Evolutionary conservation across 2,113 vertebrate species (phyloP), one percentile per base, ranked within the genome.

Genomic region (Potamarius usumacintae): DNA sequence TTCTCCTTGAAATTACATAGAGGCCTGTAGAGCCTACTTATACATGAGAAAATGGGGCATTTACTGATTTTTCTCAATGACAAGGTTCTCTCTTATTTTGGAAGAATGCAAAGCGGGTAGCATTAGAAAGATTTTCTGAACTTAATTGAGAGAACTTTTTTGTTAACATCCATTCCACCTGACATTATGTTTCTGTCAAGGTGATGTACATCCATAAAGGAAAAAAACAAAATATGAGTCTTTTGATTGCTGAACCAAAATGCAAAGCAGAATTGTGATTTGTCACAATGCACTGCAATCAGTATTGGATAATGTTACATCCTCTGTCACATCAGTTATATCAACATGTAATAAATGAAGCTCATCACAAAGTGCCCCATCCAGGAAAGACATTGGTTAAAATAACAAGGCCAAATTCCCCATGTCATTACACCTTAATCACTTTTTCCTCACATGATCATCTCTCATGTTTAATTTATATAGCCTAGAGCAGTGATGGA

Each of bases 21-120:
- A 77, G 62, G n/a, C n/a, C 25, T 83, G 22, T 74, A 58, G 55
- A 83, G 74, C 84, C 85, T 86, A 76, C 87, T 76, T 84, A 84
- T 77, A 60, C 42, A 82, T 86, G 30, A 52, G 30, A 78, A 82
- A 15, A 50, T 50, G 7, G 12, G 4, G 53, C 57, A 17, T 84
- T 80, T 65, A 55, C 27, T 25, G 18, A 52, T 82, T 71, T 79
- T 80, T 17, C 60, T 58, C 58, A 55, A 12, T 25, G 15, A 89
- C 20, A 27, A 25, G 34, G 11, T 52, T 52, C 22, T 25, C 71
- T 74, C 62, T 42, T 50, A 10, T 63, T 25, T 30, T 60, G 1
- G 10, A 67, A 52, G 62, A 69, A 52, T 52, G 30, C 50, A 84
- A 67, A 8, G 4, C 65, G 48, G 25, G n/a, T 52, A n/a, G 30